phyloP scores from a whole-genome alignment of 2,797 vertebrate genomes.

The Crocidura indochinensis region DNA sequence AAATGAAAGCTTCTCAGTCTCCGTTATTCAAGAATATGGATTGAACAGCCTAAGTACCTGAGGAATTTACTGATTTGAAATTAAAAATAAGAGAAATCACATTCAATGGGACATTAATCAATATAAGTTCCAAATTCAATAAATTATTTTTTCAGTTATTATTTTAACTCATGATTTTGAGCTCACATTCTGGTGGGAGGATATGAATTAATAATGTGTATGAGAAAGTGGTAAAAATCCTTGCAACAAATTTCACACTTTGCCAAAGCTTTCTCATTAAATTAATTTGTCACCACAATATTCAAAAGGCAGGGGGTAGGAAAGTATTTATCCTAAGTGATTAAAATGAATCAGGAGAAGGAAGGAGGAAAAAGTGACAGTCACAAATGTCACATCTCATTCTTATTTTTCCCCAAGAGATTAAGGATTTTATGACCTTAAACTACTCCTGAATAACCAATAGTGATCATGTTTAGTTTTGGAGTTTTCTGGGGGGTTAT shows the following conservation, averaged over 20 bases:
- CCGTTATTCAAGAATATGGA: constrained; percentile 8
- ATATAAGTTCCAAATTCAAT: not conserved
- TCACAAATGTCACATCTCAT: not conserved
- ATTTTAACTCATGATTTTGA: not conserved
- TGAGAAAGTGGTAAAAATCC: not conserved
- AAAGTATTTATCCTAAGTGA: constrained; percentile 2
- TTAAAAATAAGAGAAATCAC: constrained; percentile 50
- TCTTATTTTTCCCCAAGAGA: not conserved
- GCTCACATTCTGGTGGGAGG: constrained; percentile 18
- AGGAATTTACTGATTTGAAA: constrained; percentile 42
- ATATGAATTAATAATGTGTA: not conserved
- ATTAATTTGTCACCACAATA: constrained; percentile 37
- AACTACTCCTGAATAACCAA: not conserved
- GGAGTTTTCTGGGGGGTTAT: not conserved
- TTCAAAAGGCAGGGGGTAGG: not conserved
- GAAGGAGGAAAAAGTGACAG: not conserved
- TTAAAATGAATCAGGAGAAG: not conserved
- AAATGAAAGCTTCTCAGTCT: constrained; percentile 46
- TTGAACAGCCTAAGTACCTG: not conserved
- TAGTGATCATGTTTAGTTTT: not conserved
- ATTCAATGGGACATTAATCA: not conserved
- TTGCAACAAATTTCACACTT: not conserved
- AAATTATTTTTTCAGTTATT: not conserved
- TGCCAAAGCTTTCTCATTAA: constrained; percentile 38
- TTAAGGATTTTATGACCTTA: not conserved